Evolutionary conservation across 2,888 invertebrate genomes (phyloP).

Genomic region (Prionchulus punctatus): DNA sequence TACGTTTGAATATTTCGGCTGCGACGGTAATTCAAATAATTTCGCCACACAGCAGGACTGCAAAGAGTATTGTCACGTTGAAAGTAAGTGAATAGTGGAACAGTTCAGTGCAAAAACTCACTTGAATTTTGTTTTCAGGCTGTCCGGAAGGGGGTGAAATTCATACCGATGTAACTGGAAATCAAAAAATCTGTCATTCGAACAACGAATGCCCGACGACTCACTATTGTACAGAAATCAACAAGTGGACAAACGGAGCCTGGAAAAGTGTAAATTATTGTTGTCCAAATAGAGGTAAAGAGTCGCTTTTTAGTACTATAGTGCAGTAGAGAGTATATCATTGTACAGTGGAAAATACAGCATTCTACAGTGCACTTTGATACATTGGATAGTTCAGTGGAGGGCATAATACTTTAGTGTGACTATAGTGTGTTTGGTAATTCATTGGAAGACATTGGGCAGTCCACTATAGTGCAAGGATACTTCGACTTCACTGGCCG

Average conservation of each 20-base stretch:
- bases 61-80: slow-evolving; percentile 30
- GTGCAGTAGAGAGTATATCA: too few relatives aligned
- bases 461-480: too few relatives aligned
- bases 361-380: too few relatives aligned
- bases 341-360: too few relatives aligned
- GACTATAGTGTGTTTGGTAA: too few relatives aligned
- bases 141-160: slow-evolving; percentile 31
- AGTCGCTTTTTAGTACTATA: too few relatives aligned
- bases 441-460: too few relatives aligned
- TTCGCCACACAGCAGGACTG: slow-evolving; percentile 27
- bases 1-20: slow-evolving; percentile 29
- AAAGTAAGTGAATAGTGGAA: slow-evolving; percentile 13
- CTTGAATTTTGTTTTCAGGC: background rate
- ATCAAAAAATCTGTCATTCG: slow-evolving; percentile 23
- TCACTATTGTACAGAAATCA: slow-evolving; percentile 29
- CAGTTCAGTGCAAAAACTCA: background rate
- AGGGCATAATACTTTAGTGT: too few relatives aligned
- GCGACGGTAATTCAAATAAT: slow-evolving; percentile 31
- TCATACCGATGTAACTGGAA: slow-evolving; percentile 28
- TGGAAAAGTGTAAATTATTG: slow-evolving; percentile 19
- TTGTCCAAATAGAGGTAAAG: slow-evolving; percentile 9
- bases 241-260: slow-evolving; percentile 18
- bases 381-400: too few relatives aligned
- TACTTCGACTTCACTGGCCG: background rate
- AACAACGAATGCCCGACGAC: slow-evolving; percentile 28